Evolutionary conservation across 1,140 invertebrate species (phyloP).

Genomic region (Ips typographus): DNA sequence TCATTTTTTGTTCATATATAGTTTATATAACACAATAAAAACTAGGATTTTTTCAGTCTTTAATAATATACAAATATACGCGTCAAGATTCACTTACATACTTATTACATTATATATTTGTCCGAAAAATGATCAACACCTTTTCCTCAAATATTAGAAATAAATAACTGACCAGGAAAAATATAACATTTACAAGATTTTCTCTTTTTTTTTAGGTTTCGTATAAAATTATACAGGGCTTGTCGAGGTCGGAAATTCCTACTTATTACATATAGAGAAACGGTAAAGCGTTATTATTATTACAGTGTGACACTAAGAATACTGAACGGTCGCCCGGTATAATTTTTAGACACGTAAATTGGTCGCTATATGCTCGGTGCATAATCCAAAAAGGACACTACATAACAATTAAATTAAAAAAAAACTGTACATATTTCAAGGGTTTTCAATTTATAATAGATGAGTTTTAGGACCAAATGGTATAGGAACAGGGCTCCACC

Average conservation of each 20-base stretch:
- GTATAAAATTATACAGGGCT: slow-evolving; percentile 22
- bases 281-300: too few relatives aligned
- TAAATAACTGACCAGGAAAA: slow-evolving; percentile 49
- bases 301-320: background rate
- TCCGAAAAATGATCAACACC: slow-evolving; percentile 45
- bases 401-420: slow-evolving; percentile 38
- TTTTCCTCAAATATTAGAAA: slow-evolving; percentile 42
- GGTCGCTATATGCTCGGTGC: slow-evolving; percentile 45
- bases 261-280: too few relatives aligned
- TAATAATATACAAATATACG: slow-evolving; percentile 51
- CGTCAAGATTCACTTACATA: slow-evolving; percentile 37
- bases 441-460: background rate
- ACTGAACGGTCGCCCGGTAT: slow-evolving; percentile 5
- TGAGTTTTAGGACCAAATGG: too few relatives aligned
- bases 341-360: slow-evolving; percentile 38
- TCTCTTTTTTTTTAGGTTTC: slow-evolving; percentile 8
- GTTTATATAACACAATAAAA: slow-evolving; percentile 51
- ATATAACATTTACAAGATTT: slow-evolving; percentile 51
- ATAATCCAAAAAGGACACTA: slow-evolving; percentile 39
- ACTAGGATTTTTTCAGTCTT: slow-evolving; percentile 50
- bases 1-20: slow-evolving; percentile 5
- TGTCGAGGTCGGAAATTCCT: background rate
- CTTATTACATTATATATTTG: slow-evolving; percentile 17
- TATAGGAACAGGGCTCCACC: too few relatives aligned
- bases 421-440: slow-evolving; percentile 28